Evolutionary conservation across 2,888 invertebrate genomes (phyloP).

Genomic region (Chrysotoxum bicinctum): DNA sequence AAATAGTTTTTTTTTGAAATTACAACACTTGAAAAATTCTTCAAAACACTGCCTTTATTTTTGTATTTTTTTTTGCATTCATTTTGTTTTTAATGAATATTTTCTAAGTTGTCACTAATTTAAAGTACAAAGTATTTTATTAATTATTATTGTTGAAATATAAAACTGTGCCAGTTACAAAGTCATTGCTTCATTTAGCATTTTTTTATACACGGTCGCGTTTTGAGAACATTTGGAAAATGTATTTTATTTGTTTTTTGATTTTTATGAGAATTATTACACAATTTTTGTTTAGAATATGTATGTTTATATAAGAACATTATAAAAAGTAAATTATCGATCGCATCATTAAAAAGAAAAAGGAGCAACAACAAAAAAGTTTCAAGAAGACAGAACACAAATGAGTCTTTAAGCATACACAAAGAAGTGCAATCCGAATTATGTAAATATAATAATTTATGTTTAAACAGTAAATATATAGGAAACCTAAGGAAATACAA

Average conservation of each 20-base stretch:
- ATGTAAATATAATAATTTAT: conserved; percentile 22
- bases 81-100: conserved; percentile 57
- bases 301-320: conserved; percentile 32
- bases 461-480: conserved; percentile 32
- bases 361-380: conserved; percentile 29
- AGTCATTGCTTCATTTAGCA: conserved; percentile 47
- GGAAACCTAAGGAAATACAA: conserved; percentile 64
- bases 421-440: conserved; percentile 10
- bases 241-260: conserved; percentile 11
- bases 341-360: neutral
- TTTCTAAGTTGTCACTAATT: conserved; percentile 54
- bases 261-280: conserved; percentile 35
- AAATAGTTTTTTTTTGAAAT: conserved; percentile 16
- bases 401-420: conserved; percentile 33
- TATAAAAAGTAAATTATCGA: neutral
- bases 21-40: conserved; percentile 52
- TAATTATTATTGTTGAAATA: conserved; percentile 32
- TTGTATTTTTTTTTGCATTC: conserved; percentile 49
- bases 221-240: conserved; percentile 48
- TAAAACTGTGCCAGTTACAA: conserved; percentile 69
- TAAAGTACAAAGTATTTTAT: conserved; percentile 69
- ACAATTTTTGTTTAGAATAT: conserved; percentile 28
- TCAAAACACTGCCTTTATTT: conserved; percentile 69
- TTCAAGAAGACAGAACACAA: conserved; percentile 39
- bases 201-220: conserved; percentile 39